These are phyloP conservation scores for Brachymystax lenok DNA, from an alignment of 2,797 vertebrate species.

Conservation along the genomic window DNA sequence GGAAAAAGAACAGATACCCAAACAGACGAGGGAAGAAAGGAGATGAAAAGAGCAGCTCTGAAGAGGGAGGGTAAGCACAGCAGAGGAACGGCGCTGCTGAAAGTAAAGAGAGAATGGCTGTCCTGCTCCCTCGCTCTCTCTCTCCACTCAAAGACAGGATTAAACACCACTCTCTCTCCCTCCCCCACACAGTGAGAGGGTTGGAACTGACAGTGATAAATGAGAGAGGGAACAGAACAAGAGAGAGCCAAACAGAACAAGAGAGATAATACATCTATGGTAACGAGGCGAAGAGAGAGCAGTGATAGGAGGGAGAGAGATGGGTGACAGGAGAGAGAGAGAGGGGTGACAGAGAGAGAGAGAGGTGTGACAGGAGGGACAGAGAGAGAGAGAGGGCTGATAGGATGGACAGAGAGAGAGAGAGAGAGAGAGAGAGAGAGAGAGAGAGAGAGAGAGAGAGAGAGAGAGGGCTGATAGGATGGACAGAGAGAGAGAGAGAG, in stretches of 20 bases:
- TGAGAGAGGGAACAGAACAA: constrained; percentile 34
- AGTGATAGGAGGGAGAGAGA: background rate
- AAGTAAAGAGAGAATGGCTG: constrained; percentile 64
- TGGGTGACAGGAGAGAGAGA: constrained; percentile 11
- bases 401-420: background rate
- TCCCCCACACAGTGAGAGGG: constrained; percentile 65
- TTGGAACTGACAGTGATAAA: constrained; percentile 32
- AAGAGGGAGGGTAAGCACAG: constrained; percentile 52
- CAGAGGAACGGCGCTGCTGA: constrained; percentile 58
- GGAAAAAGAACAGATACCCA: constrained; percentile 50
- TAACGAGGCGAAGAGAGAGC: background rate
- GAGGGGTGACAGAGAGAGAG: background rate
- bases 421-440: background rate
- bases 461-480: too few species aligned
- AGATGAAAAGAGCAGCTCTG: constrained; percentile 73
- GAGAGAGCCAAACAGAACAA: constrained; percentile 20
- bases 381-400: background rate
- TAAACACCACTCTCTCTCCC: constrained; percentile 65
- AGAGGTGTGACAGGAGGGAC: background rate
- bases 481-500: too few species aligned
- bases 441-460: too few species aligned
- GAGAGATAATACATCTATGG: background rate
- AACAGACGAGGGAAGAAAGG: constrained; percentile 70
- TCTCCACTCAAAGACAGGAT: constrained; percentile 73
- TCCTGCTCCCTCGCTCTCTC: constrained; percentile 56